These are phyloP conservation scores for Torymus auratus DNA, from an alignment of 2,888 invertebrate genomes.

Conservation along the genomic window DNA sequence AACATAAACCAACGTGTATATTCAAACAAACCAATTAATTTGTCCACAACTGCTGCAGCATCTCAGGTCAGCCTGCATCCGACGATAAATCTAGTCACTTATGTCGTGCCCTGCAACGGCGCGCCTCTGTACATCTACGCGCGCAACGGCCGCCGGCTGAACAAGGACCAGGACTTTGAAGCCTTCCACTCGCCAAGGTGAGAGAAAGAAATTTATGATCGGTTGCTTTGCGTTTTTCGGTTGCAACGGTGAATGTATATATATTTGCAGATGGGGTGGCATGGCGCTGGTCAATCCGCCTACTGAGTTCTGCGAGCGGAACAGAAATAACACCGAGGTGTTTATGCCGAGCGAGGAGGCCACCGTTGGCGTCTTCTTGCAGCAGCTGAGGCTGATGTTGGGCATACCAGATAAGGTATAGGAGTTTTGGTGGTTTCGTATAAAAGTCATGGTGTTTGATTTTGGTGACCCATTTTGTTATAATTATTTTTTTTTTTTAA, in stretches of 20 bases:
- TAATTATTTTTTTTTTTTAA: no score
- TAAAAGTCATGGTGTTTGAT: no score
- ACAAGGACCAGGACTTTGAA: slow-evolving; percentile 77
- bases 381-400: slow-evolving; percentile 85
- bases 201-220: slow-evolving; percentile 63
- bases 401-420: slow-evolving; percentile 84
- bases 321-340: slow-evolving; percentile 68
- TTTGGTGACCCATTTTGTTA: no score
- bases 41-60: slow-evolving; percentile 76
- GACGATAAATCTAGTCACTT: slow-evolving; percentile 90
- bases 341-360: slow-evolving; percentile 80
- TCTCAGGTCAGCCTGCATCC: slow-evolving; percentile 90
- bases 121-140: slow-evolving; percentile 86
- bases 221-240: no score
- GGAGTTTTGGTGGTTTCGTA: slow-evolving; percentile 42
- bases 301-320: slow-evolving; percentile 78
- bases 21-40: no score
- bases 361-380: slow-evolving; percentile 87
- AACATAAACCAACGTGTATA: no score
- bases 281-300: slow-evolving; percentile 87
- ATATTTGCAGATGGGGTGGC: slow-evolving; percentile 87
- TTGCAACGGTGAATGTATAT: no score
- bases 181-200: slow-evolving; percentile 86
- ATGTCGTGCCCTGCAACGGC: slow-evolving; percentile 85
- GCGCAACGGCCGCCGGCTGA: slow-evolving; percentile 69